Conservation (phyloP, 2,797 vertebrate species). For the Sebastes baramenuke region DNA sequence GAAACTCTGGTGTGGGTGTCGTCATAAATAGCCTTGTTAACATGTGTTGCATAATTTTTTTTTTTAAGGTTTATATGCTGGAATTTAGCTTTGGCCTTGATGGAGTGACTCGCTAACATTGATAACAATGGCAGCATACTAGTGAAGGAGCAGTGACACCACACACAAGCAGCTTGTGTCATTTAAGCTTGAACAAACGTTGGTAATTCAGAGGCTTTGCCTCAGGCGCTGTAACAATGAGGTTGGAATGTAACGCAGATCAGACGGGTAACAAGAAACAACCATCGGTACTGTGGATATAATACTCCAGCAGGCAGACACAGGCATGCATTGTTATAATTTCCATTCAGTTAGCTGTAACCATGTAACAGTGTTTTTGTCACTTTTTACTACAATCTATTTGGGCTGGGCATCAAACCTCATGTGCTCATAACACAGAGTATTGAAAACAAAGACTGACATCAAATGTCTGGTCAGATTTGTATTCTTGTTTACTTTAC, state of each 20-base stretch:
- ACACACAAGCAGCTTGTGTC: conserved; percentile 36
- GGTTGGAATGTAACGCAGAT: conserved; percentile 24
- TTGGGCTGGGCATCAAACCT: neutral
- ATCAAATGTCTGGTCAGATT: neutral
- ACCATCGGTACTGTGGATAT: neutral
- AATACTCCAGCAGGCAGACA: neutral
- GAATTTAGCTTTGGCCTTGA: conserved; percentile 9
- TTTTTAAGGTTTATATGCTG: neutral
- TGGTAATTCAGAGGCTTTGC: conserved; percentile 38
- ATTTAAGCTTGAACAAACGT: conserved; percentile 49
- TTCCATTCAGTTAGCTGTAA: neutral
- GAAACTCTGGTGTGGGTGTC: neutral
- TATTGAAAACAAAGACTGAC: neutral
- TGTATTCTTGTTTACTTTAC: neutral
- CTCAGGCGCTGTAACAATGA: conserved; percentile 43
- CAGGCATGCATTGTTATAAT: neutral
- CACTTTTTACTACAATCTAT: neutral
- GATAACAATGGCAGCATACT: conserved; percentile 20
- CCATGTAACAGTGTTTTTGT: neutral
- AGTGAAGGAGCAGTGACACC: neutral
- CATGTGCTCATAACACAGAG: neutral
- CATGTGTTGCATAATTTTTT: neutral
- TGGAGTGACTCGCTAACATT: conserved; percentile 5
- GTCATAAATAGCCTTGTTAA: neutral
- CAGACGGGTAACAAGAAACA: conserved; percentile 1